Conservation (phyloP, 2,888 invertebrate species). For the Tryphoninae sp. region DNA sequence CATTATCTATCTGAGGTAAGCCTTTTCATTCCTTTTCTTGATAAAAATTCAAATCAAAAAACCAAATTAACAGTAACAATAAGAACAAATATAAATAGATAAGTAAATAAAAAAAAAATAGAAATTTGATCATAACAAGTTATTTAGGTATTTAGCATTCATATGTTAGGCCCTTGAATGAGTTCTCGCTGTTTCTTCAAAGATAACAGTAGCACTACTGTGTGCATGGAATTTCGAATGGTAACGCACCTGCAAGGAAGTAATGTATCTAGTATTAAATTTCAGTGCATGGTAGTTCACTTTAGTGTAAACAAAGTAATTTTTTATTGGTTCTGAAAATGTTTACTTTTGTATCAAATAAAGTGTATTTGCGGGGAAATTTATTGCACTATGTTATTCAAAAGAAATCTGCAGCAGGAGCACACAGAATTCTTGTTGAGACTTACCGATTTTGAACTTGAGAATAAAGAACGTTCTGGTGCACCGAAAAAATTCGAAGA, state of each 20-base stretch:
- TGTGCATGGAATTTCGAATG: constrained; percentile 3
- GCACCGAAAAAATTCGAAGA: too few species aligned
- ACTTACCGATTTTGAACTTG: constrained; percentile 59
- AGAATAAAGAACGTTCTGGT: constrained; percentile 46
- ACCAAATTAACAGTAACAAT: too few species aligned
- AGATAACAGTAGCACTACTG: not conserved
- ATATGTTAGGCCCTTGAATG: not conserved
- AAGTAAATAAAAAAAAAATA: too few species aligned
- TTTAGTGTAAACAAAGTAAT: not conserved
- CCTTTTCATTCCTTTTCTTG: too few species aligned
- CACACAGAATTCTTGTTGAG: constrained; percentile 50
- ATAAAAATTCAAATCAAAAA: too few species aligned
- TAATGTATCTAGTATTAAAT: not conserved
- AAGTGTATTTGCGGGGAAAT: not conserved
- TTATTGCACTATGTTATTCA: not conserved
- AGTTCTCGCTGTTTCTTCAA: not conserved
- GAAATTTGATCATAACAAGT: too few species aligned
- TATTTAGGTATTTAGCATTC: too few species aligned
- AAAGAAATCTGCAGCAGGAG: constrained; percentile 54
- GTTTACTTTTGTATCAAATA: not conserved
- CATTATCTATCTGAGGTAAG: too few species aligned
- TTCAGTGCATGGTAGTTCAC: not conserved
- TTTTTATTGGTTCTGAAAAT: not conserved
- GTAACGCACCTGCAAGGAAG: not conserved
- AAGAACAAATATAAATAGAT: too few species aligned